phyloP scores from a whole-genome alignment of 1,140 invertebrate species.

The Drosophila tani region DNA sequence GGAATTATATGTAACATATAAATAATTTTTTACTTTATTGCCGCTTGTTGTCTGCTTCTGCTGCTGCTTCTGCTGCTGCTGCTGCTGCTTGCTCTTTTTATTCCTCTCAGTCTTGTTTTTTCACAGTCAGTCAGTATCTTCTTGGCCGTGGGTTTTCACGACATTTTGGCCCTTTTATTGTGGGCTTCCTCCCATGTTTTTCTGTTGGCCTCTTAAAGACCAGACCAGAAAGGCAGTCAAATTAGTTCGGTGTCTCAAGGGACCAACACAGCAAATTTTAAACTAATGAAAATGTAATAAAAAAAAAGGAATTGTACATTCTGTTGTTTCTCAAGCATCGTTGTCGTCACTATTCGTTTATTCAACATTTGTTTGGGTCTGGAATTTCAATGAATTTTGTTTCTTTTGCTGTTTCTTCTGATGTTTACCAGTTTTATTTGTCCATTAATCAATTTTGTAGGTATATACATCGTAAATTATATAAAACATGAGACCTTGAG shows the following conservation, averaged over 20 bases:
- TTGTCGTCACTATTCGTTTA: constrained; percentile 1
- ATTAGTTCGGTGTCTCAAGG: constrained; percentile 8
- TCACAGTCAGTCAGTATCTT: constrained; percentile 5
- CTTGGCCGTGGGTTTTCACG: constrained; percentile 1
- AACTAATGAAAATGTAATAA: constrained; percentile 22
- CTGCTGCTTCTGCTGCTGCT: no score
- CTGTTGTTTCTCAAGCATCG: not conserved
- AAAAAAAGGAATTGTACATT: not conserved
- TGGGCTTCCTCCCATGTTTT: not conserved
- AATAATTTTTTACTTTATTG: constrained; percentile 50
- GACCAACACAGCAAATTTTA: constrained; percentile 4
- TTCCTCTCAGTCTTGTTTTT: not conserved
- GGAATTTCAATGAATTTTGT: constrained; percentile 1
- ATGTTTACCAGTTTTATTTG: constrained; percentile 4
- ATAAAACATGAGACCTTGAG: not conserved
- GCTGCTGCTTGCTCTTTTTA: constrained; percentile 6
- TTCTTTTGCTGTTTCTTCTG: no score
- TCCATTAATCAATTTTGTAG: constrained; percentile 9
- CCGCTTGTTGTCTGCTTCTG: constrained; percentile 22
- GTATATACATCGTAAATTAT: not conserved
- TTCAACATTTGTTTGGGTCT: constrained; percentile 5
- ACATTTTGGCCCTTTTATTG: constrained; percentile 25
- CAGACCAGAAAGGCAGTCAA: constrained; percentile 16
- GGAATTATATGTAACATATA: constrained; percentile 61
- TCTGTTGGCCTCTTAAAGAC: not conserved